Evolutionary conservation across 2,113 vertebrate species (phyloP).

Genomic region (Porphyrio hochstetteri): DNA sequence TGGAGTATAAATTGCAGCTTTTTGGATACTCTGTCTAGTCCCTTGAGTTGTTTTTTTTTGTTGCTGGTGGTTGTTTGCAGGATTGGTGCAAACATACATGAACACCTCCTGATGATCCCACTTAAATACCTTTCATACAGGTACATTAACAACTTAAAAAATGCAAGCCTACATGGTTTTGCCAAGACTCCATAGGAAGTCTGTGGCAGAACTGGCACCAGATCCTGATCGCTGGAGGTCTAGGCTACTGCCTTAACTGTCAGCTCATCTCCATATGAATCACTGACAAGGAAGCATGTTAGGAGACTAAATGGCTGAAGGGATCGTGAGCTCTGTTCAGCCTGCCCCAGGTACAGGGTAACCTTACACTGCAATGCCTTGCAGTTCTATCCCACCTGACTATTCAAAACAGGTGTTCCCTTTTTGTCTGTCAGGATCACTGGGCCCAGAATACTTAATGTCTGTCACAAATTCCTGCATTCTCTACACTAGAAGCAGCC

Average conservation of each 20-base stretch:
- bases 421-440: not conserved
- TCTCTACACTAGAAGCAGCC: not conserved
- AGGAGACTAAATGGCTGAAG: not conserved
- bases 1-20: not conserved
- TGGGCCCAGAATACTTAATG: not conserved
- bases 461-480: not conserved
- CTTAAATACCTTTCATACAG: not conserved
- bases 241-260: not conserved
- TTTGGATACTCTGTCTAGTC: not conserved
- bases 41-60: not conserved
- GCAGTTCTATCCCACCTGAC: not conserved
- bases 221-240: not conserved
- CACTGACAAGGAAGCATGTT: not conserved
- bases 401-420: not conserved
- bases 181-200: not conserved
- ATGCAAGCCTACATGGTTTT: not conserved
- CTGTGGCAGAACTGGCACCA: not conserved
- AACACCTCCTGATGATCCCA: not conserved
- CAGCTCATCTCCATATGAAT: not conserved
- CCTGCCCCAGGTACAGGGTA: not conserved
- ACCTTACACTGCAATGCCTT: not conserved
- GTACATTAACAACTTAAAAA: not conserved
- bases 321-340: not conserved
- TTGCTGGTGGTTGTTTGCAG: not conserved
- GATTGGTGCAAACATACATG: not conserved